A percentile compares a stretch with the other conserved stretches of the same genome.
Conservation (phyloP, 1,140 invertebrate genomes). For the Drosophila sturtevanti region DNA sequence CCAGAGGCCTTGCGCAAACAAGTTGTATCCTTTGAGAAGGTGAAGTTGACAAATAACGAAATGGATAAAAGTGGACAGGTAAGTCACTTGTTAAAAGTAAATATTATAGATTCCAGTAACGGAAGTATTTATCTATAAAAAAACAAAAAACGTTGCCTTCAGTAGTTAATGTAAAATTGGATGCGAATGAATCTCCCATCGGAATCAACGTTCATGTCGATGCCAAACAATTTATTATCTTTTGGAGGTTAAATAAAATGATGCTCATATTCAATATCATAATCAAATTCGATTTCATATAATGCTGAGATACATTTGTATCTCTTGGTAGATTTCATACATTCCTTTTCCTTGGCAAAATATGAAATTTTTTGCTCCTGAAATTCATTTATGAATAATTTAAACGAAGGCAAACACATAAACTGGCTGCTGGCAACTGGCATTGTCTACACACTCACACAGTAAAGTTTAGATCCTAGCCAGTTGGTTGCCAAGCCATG, state of each 20-base stretch:
- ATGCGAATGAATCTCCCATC: no score
- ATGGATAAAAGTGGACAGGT: conserved; percentile 99
- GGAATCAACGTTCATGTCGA: no score
- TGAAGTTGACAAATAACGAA: conserved; percentile 99
- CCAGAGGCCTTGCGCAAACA: conserved; percentile 97
- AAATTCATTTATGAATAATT: conserved; percentile 63
- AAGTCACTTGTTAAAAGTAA: conserved; percentile 78
- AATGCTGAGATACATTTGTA: background rate
- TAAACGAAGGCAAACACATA: conserved; percentile 56
- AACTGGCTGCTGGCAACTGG: conserved; percentile 39
- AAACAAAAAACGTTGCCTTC: no score
- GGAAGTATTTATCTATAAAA: no score
- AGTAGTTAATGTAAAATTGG: background rate
- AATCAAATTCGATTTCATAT: conserved; percentile 6
- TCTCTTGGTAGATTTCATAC: background rate
- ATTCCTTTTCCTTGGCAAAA: background rate
- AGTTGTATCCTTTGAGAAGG: conserved; percentile 99
- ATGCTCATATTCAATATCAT: background rate
- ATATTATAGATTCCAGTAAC: no score
- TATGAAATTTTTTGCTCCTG: conserved; percentile 5
- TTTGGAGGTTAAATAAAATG: background rate
- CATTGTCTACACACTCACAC: conserved; percentile 45
- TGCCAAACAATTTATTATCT: no score
- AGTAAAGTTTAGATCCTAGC: conserved; percentile 13
- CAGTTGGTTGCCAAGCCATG: conserved; percentile 38